These are phyloP conservation scores for Myotis myotis DNA, from an alignment of 2,797 vertebrate genomes.

Conservation along the genomic window DNA sequence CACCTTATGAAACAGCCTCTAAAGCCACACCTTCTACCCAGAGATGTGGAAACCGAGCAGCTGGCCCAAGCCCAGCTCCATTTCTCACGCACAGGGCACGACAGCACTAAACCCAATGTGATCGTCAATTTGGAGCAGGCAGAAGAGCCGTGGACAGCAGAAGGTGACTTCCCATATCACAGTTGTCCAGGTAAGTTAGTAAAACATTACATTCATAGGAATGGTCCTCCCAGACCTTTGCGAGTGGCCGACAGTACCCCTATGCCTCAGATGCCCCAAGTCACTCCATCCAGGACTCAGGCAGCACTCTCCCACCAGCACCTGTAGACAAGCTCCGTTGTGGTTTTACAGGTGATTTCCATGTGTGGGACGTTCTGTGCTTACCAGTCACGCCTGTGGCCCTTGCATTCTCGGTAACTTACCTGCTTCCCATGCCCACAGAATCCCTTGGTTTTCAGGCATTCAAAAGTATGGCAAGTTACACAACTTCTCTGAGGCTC, in stretches of 20 bases:
- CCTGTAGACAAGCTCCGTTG: accelerated
- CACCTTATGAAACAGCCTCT: not conserved
- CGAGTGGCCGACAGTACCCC: not conserved
- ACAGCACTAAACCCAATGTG: slow-evolving; percentile 59
- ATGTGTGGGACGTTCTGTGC: too few species aligned
- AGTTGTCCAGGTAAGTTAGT: slow-evolving; percentile 23
- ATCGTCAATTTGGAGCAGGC: slow-evolving; percentile 71
- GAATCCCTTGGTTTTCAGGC: not conserved
- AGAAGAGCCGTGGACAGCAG: slow-evolving; percentile 58
- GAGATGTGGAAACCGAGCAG: not conserved
- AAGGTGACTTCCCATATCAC: not conserved
- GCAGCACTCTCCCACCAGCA: not conserved
- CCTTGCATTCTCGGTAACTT: too few species aligned
- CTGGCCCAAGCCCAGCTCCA: not conserved
- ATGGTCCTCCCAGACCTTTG: not conserved
- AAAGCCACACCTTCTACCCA: not conserved
- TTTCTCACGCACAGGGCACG: slow-evolving; percentile 34
- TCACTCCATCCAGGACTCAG: too few species aligned
- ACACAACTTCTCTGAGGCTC: not conserved
- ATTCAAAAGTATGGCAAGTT: not conserved
- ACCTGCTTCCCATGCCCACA: not conserved
- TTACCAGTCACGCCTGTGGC: not conserved
- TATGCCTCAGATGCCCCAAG: accelerated
- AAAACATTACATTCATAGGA: not conserved
- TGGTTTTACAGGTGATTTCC: not conserved